Evolutionary conservation across 2,113 vertebrate species (phyloP).

Genomic region (Pterocles burchelli): DNA sequence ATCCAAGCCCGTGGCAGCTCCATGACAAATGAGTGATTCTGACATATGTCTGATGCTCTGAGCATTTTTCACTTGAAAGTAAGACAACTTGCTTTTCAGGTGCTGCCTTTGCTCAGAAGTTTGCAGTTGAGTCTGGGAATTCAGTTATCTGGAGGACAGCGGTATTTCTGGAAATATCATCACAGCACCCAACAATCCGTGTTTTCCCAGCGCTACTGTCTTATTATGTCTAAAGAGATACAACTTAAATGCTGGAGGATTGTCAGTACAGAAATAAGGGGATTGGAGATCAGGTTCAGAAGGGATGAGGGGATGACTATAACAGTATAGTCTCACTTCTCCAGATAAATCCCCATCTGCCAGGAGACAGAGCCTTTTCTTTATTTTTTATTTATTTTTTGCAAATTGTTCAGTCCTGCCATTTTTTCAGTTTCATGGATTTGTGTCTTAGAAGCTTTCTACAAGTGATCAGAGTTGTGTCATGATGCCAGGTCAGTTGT

Average conservation of each 20-base stretch:
- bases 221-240: not conserved
- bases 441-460: accelerated
- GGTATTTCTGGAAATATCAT: slow-evolving; percentile 29
- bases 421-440: not conserved
- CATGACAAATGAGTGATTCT: slow-evolving; percentile 40
- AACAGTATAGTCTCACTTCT: not conserved
- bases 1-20: not conserved
- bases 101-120: slow-evolving; percentile 13
- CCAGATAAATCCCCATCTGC: not conserved
- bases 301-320: not conserved
- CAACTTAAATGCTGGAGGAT: not conserved
- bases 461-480: accelerated
- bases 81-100: not conserved
- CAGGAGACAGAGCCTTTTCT: not conserved
- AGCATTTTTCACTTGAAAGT: slow-evolving; percentile 20
- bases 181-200: not conserved
- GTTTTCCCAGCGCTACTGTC: not conserved
- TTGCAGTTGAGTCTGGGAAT: slow-evolving; percentile 8
- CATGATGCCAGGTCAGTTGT: not conserved
- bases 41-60: slow-evolving; percentile 24
- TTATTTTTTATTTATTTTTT: not conserved
- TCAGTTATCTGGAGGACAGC: slow-evolving; percentile 19
- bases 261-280: not conserved
- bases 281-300: not conserved
- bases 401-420: accelerated